Evolutionary conservation across 64 coral and sea anemone species (phyloP).

Genomic region (Stichodactyla mertensii): DNA sequence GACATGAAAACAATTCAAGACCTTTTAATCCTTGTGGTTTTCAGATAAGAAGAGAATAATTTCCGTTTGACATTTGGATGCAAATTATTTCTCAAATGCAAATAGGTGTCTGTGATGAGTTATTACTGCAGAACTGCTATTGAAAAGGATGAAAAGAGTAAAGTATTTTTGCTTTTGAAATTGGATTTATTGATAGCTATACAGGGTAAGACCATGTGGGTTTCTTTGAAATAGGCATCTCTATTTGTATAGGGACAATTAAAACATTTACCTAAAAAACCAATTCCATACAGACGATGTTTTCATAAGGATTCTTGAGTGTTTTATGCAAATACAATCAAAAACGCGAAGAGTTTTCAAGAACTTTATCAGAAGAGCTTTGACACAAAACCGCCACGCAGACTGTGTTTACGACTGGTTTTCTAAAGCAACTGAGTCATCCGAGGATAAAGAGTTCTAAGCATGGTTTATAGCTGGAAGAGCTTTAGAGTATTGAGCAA

Average conservation of each 20-base stretch:
- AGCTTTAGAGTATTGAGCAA: too few species aligned
- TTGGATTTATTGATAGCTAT: not conserved
- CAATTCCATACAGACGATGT: conserved; percentile 3
- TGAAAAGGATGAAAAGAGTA: not conserved
- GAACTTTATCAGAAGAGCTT: not conserved
- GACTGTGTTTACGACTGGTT: too few species aligned
- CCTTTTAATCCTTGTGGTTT: not conserved
- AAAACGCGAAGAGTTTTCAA: not conserved
- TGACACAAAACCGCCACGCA: not conserved
- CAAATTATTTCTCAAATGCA: not conserved
- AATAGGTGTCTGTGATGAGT: not conserved
- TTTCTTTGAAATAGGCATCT: not conserved
- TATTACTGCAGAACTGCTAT: not conserved
- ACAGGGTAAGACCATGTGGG: not conserved
- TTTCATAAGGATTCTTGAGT: not conserved
- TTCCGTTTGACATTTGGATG: not conserved
- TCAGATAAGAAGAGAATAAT: not conserved
- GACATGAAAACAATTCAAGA: not conserved
- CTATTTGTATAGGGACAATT: conserved; percentile 1
- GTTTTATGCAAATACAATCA: conserved; percentile 8
- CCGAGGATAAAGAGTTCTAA: too few species aligned
- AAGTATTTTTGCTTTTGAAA: not conserved
- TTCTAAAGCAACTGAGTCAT: too few species aligned
- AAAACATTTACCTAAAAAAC: not conserved
- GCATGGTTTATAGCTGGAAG: too few species aligned